Base-by-base conservation (phyloP, 2,888 invertebrate species). In the Thecocarcelia acutangulata region DNA sequence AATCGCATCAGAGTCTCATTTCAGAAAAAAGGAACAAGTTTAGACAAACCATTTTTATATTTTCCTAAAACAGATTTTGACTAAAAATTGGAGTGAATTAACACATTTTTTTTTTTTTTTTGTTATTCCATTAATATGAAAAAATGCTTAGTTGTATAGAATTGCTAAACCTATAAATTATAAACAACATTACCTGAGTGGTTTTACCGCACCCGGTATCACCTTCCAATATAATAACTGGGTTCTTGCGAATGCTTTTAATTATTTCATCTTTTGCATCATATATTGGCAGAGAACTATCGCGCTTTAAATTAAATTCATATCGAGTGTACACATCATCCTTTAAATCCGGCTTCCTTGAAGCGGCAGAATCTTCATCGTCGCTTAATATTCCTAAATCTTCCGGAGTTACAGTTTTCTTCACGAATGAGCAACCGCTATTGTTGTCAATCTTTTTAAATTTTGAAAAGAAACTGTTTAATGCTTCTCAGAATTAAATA, bases 141-240 rank as follows among this genome's bases (percentile, higher is more conserved):
- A n/a, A n/a, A n/a, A n/a, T n/a, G n/a, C n/a, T n/a, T n/a, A n/a
- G n/a, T n/a, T n/a, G n/a, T n/a, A n/a, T n/a, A n/a, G n/a, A n/a
- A n/a, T n/a, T n/a, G n/a, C n/a, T n/a, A n/a, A n/a, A n/a, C n/a
- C n/a, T n/a, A n/a, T n/a, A n/a, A n/a, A n/a, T n/a, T n/a, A n/a
- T n/a, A n/a, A n/a, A n/a, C n/a, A 13, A 4, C 4, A 8, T 84
- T 79, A 90, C 91, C 90, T 95, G 94, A 0, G 96, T 97, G 0
- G 97, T 97, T 91, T 97, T 97, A 19, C 99, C 99, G 89, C 98
- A 98, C 0, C 99, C 99, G 0, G 99, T 98, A 0, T 95, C 95
- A 0, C 98, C 98, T 90, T 97, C 95, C 56, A 99, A 94, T 13
- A 99, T 93, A 0, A 96, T 93, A 0, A 97, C 96, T 66, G 94